Conservation (phyloP, 2,888 invertebrate genomes). For the Tryphoninae sp. region DNA sequence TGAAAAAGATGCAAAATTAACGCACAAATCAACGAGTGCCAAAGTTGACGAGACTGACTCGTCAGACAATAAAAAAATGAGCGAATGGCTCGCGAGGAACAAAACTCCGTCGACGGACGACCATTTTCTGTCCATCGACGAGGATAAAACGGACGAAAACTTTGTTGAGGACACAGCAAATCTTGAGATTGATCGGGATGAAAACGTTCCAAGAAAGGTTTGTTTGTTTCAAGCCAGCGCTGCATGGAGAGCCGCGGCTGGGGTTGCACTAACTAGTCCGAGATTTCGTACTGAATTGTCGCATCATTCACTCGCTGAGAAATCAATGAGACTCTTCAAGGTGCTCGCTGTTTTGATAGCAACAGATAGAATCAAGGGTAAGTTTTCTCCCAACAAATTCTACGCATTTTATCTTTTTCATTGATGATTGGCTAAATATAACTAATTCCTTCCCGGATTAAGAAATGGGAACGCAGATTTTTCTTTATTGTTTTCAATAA, state of each 20-base stretch:
- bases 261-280: conserved; percentile 83
- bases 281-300: conserved; percentile 82
- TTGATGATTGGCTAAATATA: not conserved
- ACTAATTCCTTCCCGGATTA: not conserved
- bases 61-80: not conserved
- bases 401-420: too few relatives aligned
- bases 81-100: conserved; percentile 12
- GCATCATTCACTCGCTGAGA: conserved; percentile 76
- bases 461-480: too few relatives aligned
- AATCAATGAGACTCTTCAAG: conserved; percentile 72
- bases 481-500: not conserved
- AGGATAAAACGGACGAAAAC: conserved; percentile 33
- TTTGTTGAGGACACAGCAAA: conserved; percentile 22
- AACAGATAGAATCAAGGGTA: conserved; percentile 75
- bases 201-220: conserved; percentile 54
- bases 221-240: conserved; percentile 76
- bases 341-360: conserved; percentile 73
- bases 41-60: conserved; percentile 5
- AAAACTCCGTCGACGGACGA: conserved; percentile 34
- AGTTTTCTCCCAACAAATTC: not conserved
- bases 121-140: conserved; percentile 42
- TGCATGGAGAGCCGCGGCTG: conserved; percentile 78
- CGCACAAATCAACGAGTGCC: conserved; percentile 14
- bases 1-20: conserved; percentile 21
- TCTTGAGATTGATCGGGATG: conserved; percentile 19